Evolutionary conservation across 2,113 vertebrate genomes (phyloP).

Genomic region (Patagioenas fasciata): DNA sequence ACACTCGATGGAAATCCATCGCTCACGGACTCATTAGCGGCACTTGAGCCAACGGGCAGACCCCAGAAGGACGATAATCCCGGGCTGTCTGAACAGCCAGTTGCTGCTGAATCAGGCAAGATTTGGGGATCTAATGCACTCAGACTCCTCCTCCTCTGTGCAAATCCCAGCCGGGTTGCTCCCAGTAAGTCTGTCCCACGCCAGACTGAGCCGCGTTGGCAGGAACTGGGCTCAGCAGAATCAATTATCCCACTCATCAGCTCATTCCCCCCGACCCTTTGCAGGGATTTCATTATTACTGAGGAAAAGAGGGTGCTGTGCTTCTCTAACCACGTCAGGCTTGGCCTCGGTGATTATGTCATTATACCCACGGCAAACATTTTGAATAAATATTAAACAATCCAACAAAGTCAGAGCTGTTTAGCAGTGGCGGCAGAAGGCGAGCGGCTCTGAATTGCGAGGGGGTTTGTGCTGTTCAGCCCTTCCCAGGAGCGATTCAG

Average conservation of each 20-base stretch:
- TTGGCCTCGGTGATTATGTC: not conserved
- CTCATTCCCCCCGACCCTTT: not conserved
- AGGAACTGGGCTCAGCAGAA: constrained; percentile 30
- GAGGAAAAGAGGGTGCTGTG: not conserved
- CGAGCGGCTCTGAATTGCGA: not conserved
- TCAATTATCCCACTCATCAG: constrained; percentile 26
- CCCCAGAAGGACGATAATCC: not conserved
- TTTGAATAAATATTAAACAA: constrained; percentile 5
- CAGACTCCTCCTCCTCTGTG: not conserved
- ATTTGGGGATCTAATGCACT: not conserved
- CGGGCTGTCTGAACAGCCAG: not conserved
- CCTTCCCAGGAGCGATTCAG: not conserved
- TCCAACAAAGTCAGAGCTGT: not conserved
- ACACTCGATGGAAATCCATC: not conserved
- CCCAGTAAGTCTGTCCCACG: constrained; percentile 41
- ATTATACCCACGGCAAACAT: not conserved
- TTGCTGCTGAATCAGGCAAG: not conserved
- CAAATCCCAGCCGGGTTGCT: not conserved
- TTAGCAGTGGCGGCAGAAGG: not conserved
- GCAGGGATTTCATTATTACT: not conserved
- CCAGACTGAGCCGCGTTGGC: constrained; percentile 59
- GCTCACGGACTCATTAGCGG: not conserved
- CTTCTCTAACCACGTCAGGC: not conserved
- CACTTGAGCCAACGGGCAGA: not conserved
- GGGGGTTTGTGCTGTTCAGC: not conserved